These are phyloP conservation scores for Gordius sp. DNA, from an alignment of 2,888 invertebrate genomes.

Conservation along the genomic window DNA sequence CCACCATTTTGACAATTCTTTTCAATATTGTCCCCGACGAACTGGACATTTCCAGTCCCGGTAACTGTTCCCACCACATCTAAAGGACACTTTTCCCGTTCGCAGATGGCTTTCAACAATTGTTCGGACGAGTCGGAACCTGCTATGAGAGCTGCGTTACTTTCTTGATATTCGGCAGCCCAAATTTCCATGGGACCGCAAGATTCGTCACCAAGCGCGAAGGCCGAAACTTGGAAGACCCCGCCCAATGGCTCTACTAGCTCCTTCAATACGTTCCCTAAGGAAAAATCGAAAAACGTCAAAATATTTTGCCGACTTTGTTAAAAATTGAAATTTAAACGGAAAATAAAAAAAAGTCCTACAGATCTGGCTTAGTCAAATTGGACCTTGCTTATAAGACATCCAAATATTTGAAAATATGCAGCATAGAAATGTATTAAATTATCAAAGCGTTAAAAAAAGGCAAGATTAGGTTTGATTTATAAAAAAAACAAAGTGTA, in stretches of 20 bases:
- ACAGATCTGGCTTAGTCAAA: too few species aligned
- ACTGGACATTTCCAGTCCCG: conserved; percentile 29
- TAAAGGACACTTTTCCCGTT: conserved; percentile 66
- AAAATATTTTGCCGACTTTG: background rate
- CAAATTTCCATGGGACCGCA: conserved; percentile 71
- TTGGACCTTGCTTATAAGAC: too few species aligned
- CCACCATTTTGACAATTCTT: background rate
- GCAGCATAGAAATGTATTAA: too few species aligned
- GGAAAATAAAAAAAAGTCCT: conserved; percentile 7
- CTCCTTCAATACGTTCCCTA: conserved; percentile 78
- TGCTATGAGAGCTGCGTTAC: conserved; percentile 54
- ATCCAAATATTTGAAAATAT: too few species aligned
- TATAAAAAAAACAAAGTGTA: too few species aligned
- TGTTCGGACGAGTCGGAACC: conserved; percentile 19
- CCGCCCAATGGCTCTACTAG: conserved; percentile 79
- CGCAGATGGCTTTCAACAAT: conserved; percentile 43
- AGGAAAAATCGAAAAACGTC: conserved; percentile 18
- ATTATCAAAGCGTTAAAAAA: too few species aligned
- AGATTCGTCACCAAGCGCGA: conserved; percentile 74
- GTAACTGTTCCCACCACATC: conserved; percentile 73
- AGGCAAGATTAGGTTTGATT: too few species aligned
- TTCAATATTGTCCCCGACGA: background rate
- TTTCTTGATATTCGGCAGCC: conserved; percentile 95
- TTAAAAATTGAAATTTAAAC: conserved; percentile 4
- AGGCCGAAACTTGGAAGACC: conserved; percentile 53